phyloP scores from a whole-genome alignment of 2,113 vertebrate species.

The Lampris incognitus region DNA sequence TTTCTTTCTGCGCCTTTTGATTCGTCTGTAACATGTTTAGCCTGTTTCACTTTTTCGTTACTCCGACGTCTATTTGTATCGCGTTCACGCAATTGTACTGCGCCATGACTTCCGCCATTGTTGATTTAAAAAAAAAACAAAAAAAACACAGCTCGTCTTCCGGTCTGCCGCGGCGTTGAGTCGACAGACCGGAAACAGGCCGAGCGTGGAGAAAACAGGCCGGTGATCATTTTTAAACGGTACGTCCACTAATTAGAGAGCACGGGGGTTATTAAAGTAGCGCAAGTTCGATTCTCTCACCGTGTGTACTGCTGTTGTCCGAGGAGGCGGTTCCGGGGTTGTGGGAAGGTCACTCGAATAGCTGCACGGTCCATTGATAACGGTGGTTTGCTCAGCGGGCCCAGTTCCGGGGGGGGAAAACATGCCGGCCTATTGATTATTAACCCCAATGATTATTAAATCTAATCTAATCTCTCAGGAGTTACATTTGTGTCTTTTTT shows the following conservation, averaged over 20 bases:
- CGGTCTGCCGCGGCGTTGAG: slow-evolving; percentile 36
- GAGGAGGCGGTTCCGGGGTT: slow-evolving; percentile 66
- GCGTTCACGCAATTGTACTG: too few species aligned
- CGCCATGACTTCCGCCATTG: too few species aligned
- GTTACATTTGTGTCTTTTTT: too few species aligned
- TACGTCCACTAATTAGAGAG: too few species aligned
- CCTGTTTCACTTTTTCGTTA: too few species aligned
- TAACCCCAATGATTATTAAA: neutral
- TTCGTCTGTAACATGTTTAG: too few species aligned
- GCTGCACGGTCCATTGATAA: slow-evolving; percentile 65
- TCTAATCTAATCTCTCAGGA: slow-evolving; percentile 48
- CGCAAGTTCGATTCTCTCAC: slow-evolving; percentile 10
- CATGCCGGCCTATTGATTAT: slow-evolving; percentile 29
- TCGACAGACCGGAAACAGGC: slow-evolving; percentile 39
- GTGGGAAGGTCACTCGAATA: slow-evolving; percentile 71
- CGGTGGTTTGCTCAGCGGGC: slow-evolving; percentile 50
- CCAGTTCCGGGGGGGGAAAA: slow-evolving; percentile 24
- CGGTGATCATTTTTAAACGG: too few species aligned
- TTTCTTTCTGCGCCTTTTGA: too few species aligned
- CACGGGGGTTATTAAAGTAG: too few species aligned
- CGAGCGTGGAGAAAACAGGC: slow-evolving; percentile 37
- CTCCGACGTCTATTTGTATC: too few species aligned
- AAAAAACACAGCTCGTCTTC: slow-evolving; percentile 23
- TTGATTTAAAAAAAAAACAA: too few species aligned
- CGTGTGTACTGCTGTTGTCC: slow-evolving; percentile 14